phyloP scores from a whole-genome alignment of 2,113 vertebrate species.

The Saccopteryx leptura region DNA sequence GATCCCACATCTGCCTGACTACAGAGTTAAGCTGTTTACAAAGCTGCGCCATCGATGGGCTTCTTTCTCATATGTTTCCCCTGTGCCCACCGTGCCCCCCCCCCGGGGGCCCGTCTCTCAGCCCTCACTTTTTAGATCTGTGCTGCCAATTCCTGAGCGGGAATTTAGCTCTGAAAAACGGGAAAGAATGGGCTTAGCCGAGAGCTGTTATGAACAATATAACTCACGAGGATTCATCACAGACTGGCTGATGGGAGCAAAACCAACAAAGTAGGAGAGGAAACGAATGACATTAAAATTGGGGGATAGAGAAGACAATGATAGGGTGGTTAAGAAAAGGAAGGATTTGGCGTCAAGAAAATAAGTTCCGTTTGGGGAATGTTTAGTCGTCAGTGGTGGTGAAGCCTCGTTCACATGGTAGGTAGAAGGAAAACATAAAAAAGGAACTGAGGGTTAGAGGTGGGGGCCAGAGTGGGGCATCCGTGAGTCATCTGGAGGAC shows the following conservation, averaged over 20 bases:
- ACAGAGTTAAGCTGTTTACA: accelerated
- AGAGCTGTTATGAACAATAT: background rate
- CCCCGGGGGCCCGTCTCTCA: background rate
- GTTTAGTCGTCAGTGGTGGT: accelerated
- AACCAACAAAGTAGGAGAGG: background rate
- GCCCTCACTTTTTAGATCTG: background rate
- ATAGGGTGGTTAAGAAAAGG: background rate
- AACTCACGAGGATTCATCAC: accelerated
- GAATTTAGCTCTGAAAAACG: background rate
- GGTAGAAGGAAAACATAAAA: background rate
- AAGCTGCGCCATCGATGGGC: accelerated
- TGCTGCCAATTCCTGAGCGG: background rate
- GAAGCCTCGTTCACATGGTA: accelerated
- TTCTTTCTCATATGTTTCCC: background rate
- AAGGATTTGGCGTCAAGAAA: background rate
- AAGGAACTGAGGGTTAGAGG: background rate
- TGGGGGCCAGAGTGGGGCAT: accelerated
- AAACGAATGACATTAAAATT: background rate
- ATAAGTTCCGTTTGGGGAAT: background rate
- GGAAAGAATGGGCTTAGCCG: background rate
- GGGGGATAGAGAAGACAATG: constrained; percentile 30
- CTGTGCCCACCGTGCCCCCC: accelerated
- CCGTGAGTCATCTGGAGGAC: background rate
- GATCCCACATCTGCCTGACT: no score
- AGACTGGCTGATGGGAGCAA: background rate